Evolutionary conservation across 2,888 invertebrate genomes (phyloP), one percentile per base, ranked within the genome.

Genomic region (Sphinx pinastri): DNA sequence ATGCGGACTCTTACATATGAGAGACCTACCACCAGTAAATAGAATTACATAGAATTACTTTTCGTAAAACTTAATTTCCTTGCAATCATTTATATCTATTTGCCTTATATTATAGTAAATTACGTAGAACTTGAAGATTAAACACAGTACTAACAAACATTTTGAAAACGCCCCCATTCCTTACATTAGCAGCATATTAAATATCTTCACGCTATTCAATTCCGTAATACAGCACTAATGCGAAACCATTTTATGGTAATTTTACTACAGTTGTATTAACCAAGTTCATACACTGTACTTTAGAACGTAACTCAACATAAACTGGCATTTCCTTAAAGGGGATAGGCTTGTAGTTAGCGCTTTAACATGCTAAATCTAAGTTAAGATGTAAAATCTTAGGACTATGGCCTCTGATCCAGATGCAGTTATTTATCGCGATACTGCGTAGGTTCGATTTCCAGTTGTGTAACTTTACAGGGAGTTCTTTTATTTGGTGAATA

Each of bases 251-350:
- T 60, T 60, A 60, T 60, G 60, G 38, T 47, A 60, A 60, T 60
- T 45, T 19, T 58, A 68, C 25, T 12, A 45, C 55, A 54, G n/a
- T 57, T 47, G 57, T 38, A 58, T 68, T 47, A 68, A 54, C 68
- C 68, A 47, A 68, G 55, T 71, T 71, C 67, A 60, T 57, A 16
- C 16, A 47, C 11, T 45, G n/a, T n/a, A 60, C 45, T 60, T 60
- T 45, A 60, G 12, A 70, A 71, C 58, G 54, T n/a, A 55, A 68
- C 67, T 69, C 60, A 83, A 86, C 59, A 68, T 60, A 83, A 80
- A 47, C 45, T 47, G 47, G 11, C 60, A 45, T 16, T 47, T 45
- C 47, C 60, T 45, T 60, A 60, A 60, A 47, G 16, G 16, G 60
- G n/a, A 16, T 16, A n/a, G 45, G 60, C 16, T 60, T 60, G 58